Base-by-base conservation (phyloP, 2,113 vertebrate species). In the Aegithalos caudatus region DNA sequence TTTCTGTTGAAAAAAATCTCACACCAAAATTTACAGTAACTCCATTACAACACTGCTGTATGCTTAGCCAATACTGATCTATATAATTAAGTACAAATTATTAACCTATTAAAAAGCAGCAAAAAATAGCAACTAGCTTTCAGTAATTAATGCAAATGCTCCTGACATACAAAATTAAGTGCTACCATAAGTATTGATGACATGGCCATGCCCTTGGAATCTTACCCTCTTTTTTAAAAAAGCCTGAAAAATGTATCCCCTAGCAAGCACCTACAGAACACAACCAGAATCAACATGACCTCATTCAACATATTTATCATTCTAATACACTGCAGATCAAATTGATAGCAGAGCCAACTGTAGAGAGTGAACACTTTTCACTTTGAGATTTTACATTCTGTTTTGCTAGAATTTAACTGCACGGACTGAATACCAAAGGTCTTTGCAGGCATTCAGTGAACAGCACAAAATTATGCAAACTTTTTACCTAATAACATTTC, bases 351-450 rank as follows among this genome's bases (percentile, higher is more conserved):
- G 9, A 76, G 28, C 8, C 73, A 88, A 29, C 18, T 38, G 12
- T 28, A 67, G 70, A 72, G 25, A 79, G 0, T 27, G 10, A 66
- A n/a, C 21, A 72, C 69, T 90, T 76, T 44, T 70, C 60, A 28
- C 81, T 86, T 67, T 74, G 65, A 91, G 57, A 79, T 17, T 47
- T 31, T 44, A 42, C n/a, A 42, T 60, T 84, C 57, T 33, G 12
- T 54, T 82, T 31, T 65, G 45, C 31, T 74, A 82, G 40, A 72
- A 76, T 72, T 76, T 53, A 85, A 82, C 53, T 71, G 37, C 37
- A 56, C 0, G 2, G 38, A 21, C 10, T 0, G 0, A 91, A 54
- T 11, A 56, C 42, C 62, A 83, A 83, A 66, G 27, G 31, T 12
- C 42, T 77, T 77, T 16, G n/a, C 22, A 92, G 86, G 82, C 14